A percentile compares a stretch with the other conserved stretches of the same genome.
Evolutionary conservation across 2,797 vertebrate genomes (phyloP).

Genomic region (Meda fulgida): DNA sequence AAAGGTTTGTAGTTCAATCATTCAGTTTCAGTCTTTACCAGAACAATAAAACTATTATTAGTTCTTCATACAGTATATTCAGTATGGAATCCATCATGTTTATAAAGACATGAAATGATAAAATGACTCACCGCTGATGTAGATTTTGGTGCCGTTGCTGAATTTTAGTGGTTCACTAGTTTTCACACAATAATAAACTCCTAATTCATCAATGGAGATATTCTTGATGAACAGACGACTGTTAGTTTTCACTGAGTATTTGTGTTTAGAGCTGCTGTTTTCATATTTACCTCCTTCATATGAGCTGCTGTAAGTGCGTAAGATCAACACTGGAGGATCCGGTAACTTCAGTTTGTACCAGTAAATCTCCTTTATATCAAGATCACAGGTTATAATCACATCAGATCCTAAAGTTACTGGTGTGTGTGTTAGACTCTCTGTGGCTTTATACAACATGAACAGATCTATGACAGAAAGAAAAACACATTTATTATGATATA

Average conservation of each 20-base stretch:
- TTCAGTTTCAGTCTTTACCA: not conserved
- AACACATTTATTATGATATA: not conserved
- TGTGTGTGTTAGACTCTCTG: not conserved
- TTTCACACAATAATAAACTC: slow-evolving; percentile 11
- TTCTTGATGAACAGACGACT: not conserved
- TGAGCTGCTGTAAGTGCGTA: accelerated
- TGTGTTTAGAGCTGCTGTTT: accelerated
- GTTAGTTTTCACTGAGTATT: not conserved
- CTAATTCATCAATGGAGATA: not conserved
- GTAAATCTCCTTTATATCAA: not conserved
- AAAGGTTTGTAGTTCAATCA: not conserved
- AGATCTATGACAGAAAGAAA: not conserved
- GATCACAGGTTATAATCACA: not conserved
- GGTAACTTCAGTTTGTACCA: not conserved
- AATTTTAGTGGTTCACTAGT: not conserved
- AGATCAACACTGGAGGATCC: not conserved
- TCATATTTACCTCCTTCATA: accelerated
- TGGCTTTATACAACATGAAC: not conserved
- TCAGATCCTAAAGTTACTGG: slow-evolving; percentile 22
- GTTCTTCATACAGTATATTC: not conserved
- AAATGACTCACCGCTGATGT: not conserved
- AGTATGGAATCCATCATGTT: too few relatives aligned
- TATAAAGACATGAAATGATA: not conserved
- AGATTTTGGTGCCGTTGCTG: not conserved
- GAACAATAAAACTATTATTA: not conserved